Evolutionary conservation across 1,140 invertebrate species (phyloP).

Genomic region (Yoshiicerus persimilis): DNA sequence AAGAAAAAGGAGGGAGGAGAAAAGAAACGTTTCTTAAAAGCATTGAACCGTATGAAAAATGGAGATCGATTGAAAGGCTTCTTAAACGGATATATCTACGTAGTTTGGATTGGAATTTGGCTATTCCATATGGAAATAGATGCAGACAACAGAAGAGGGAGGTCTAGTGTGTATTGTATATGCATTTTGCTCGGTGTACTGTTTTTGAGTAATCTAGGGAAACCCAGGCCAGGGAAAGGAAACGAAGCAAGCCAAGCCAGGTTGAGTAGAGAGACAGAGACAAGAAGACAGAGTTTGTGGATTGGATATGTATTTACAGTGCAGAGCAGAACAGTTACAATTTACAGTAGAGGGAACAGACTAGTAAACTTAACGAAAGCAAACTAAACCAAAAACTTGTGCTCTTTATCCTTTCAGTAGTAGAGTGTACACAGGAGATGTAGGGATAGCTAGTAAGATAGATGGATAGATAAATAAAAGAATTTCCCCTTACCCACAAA

Average conservation of each 20-base stretch:
- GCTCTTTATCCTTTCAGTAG: conserved; percentile 3
- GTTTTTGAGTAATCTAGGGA: no score
- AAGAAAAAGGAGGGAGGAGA: neutral
- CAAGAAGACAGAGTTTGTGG: neutral
- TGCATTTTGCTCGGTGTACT: neutral
- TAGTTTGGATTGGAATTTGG: neutral
- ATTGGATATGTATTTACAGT: neutral
- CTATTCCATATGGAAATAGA: neutral
- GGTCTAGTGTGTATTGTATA: neutral
- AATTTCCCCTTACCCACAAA: conserved; percentile 10
- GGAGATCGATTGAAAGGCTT: conserved; percentile 21
- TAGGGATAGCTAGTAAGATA: neutral
- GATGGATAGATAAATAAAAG: conserved; percentile 18
- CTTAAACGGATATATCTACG: conserved; percentile 17
- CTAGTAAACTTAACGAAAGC: neutral
- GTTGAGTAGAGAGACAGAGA: neutral
- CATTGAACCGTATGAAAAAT: conserved; percentile 23
- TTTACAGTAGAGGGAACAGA: neutral
- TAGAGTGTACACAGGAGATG: neutral
- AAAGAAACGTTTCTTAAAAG: neutral
- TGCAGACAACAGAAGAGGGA: neutral
- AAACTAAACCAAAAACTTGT: neutral
- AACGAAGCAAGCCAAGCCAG: neutral
- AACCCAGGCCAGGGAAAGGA: no score
- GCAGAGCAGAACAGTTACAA: neutral